A percentile compares a stretch with the other conserved stretches of the same genome.
Evolutionary conservation across 1,140 invertebrate species (phyloP).

Genomic region (Arion vulgaris): DNA sequence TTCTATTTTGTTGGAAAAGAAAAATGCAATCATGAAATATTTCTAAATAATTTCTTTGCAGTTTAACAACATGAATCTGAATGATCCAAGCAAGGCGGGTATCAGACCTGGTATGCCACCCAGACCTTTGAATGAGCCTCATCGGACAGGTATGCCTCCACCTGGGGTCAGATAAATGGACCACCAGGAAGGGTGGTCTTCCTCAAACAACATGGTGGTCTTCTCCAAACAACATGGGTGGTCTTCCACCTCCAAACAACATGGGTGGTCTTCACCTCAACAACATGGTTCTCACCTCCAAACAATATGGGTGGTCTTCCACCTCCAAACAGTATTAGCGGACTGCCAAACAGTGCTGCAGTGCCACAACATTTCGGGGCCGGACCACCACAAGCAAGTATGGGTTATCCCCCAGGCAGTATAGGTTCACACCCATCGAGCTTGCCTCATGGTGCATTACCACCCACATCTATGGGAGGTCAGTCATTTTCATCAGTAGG

Average conservation of each 20-base stretch:
- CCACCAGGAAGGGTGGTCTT: not conserved
- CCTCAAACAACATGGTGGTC: no score
- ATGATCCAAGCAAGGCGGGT: constrained; percentile 21
- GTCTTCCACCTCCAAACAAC: constrained; percentile 36
- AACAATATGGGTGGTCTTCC: not conserved
- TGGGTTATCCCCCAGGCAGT: constrained; percentile 28
- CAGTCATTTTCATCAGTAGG: not conserved
- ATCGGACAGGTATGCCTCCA: constrained; percentile 33
- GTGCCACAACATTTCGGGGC: constrained; percentile 24
- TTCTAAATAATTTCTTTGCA: not conserved
- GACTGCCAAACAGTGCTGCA: constrained; percentile 2
- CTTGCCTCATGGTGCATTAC: not conserved
- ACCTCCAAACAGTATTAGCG: constrained; percentile 16
- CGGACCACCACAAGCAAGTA: not conserved
- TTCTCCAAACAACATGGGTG: constrained; percentile 22
- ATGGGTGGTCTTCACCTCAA: constrained; percentile 34
- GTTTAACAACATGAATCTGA: constrained; percentile 37
- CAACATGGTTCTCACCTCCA: constrained; percentile 8
- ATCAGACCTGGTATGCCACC: constrained; percentile 21
- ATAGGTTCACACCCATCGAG: constrained; percentile 24
- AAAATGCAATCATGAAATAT: no score
- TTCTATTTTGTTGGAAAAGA: no score
- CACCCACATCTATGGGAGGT: not conserved
- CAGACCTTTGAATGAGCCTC: constrained; percentile 18
- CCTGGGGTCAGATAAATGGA: constrained; percentile 21